Conservation (phyloP, 1,140 invertebrate species). For the Drosophila sproati region DNA sequence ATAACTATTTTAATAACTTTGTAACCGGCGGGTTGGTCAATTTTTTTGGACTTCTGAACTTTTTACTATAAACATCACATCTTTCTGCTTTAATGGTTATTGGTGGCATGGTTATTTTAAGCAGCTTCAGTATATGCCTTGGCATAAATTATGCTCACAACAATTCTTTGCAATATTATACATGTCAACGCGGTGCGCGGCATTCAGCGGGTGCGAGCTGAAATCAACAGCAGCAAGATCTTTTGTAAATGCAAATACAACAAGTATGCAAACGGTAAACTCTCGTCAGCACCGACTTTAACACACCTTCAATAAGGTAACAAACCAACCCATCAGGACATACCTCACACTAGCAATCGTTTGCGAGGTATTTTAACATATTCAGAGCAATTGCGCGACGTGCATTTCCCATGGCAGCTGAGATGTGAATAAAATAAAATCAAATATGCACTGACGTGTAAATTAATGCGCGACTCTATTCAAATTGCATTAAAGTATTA, state of each 20-base stretch:
- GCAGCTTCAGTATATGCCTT: neutral
- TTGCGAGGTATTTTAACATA: constrained; percentile 9
- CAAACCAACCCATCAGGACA: neutral
- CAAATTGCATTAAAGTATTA: constrained; percentile 49
- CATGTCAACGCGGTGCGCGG: constrained; percentile 58
- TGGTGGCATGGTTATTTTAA: too few relatives aligned
- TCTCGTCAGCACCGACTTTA: neutral
- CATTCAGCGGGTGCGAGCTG: constrained; percentile 12
- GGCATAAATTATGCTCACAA: constrained; percentile 59
- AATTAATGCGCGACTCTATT: constrained; percentile 66
- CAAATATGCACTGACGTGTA: constrained; percentile 75
- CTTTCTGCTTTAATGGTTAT: too few relatives aligned
- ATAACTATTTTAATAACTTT: too few relatives aligned
- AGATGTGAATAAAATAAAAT: constrained; percentile 73
- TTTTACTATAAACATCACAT: too few relatives aligned
- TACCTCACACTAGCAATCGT: neutral
- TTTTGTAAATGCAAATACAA: constrained; percentile 22
- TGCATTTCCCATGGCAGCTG: constrained; percentile 35
- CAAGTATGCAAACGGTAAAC: neutral
- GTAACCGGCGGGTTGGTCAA: too few relatives aligned
- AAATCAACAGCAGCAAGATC: neutral
- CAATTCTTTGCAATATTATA: constrained; percentile 70
- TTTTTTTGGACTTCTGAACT: too few relatives aligned
- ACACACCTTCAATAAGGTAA: constrained; percentile 7
- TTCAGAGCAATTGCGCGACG: constrained; percentile 9